These are phyloP conservation scores for Iphiclides podalirius DNA, from an alignment of 2,888 invertebrate genomes.

Conservation along the genomic window DNA sequence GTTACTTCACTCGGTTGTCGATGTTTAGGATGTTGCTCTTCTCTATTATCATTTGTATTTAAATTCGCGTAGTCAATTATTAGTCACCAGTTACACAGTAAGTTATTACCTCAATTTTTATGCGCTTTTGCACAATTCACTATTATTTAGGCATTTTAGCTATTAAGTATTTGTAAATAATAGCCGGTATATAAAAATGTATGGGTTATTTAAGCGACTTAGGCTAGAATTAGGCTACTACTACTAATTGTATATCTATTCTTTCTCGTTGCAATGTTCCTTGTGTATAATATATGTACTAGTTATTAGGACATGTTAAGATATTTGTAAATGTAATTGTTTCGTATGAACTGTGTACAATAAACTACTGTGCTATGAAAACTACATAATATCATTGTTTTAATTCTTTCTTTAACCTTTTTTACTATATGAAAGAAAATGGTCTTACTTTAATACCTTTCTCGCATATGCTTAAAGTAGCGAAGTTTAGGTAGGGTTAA, in stretches of 20 bases:
- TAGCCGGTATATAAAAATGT: conserved; percentile 33
- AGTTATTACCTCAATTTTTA: conserved; percentile 74
- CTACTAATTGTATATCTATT: conserved; percentile 16
- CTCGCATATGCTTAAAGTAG: too few relatives aligned
- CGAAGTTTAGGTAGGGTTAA: too few relatives aligned
- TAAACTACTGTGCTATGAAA: conserved; percentile 20
- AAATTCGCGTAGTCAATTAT: conserved; percentile 67
- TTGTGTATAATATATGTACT: conserved; percentile 20
- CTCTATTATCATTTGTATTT: conserved; percentile 16
- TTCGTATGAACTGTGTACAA: conserved; percentile 24
- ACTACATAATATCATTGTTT: not conserved
- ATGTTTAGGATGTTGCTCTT: conserved; percentile 8
- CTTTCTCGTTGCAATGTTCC: conserved; percentile 24
- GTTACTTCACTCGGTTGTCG: conserved; percentile 60
- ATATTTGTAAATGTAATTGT: conserved; percentile 25
- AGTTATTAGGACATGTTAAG: conserved; percentile 17
- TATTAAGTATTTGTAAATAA: conserved; percentile 54
- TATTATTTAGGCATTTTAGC: conserved; percentile 42
- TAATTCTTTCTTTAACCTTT: too few relatives aligned
- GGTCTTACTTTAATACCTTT: too few relatives aligned
- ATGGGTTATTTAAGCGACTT: conserved; percentile 18
- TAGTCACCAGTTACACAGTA: conserved; percentile 77
- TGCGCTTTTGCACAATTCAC: conserved; percentile 78
- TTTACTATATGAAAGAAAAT: too few relatives aligned
- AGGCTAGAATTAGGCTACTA: conserved; percentile 8